A percentile compares a stretch with the other conserved stretches of the same genome.
Conservation (phyloP, 2,888 invertebrate genomes). For the Perithous albicinctus region DNA sequence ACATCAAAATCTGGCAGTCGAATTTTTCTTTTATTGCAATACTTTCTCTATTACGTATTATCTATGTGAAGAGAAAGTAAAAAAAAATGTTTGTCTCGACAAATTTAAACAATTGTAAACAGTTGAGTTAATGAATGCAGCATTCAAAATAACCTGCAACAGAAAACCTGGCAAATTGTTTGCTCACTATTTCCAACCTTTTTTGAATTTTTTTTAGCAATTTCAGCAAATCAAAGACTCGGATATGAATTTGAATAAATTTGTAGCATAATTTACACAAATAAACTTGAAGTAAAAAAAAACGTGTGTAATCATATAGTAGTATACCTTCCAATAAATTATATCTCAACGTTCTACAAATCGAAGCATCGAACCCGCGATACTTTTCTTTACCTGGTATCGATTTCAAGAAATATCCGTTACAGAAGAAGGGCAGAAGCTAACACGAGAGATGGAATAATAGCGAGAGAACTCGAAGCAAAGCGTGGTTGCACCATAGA, state of each 20-base stretch:
- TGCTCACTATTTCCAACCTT: background rate
- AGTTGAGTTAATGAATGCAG: too few relatives aligned
- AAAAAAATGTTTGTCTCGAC: too few relatives aligned
- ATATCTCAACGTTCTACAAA: background rate
- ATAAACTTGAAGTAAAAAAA: background rate
- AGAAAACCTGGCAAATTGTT: background rate
- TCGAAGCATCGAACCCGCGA: conserved; percentile 18
- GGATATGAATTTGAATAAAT: background rate
- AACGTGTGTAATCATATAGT: background rate
- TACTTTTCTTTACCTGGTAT: conserved; percentile 16
- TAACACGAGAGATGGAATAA: conserved; percentile 28
- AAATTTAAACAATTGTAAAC: too few relatives aligned
- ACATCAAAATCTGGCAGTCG: too few relatives aligned
- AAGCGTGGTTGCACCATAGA: background rate
- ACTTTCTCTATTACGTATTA: too few relatives aligned
- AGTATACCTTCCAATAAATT: conserved; percentile 11
- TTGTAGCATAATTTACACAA: background rate
- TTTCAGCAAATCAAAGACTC: background rate
- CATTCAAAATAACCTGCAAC: too few relatives aligned
- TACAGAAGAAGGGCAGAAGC: background rate
- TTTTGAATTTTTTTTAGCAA: too few relatives aligned
- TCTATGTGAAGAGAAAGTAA: too few relatives aligned
- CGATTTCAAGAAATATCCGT: conserved; percentile 27
- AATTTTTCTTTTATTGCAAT: too few relatives aligned
- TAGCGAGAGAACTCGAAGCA: background rate